Evolutionary conservation across 1,140 invertebrate species (phyloP).

Genomic region (Temnothorax nylanderi): DNA sequence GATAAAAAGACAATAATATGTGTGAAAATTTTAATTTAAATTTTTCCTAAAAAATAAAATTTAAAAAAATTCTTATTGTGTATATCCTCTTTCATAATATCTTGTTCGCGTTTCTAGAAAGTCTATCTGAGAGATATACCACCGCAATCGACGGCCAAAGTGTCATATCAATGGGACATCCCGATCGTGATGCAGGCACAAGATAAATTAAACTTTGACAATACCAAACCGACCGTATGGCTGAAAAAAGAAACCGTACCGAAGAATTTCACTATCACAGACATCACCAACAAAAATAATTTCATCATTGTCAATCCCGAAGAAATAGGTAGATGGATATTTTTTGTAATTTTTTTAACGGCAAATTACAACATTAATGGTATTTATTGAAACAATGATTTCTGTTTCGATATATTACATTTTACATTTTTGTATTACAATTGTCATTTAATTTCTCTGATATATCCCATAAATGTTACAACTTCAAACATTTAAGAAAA

Average conservation of each 20-base stretch:
- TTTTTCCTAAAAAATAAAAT: not conserved
- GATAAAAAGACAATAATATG: not conserved
- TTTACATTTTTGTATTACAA: not conserved
- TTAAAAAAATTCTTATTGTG: not conserved
- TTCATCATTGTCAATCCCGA: conserved; percentile 93
- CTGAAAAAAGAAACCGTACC: conserved; percentile 85
- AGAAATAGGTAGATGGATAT: conserved; percentile 88
- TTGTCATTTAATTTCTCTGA: not conserved
- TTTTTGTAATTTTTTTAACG: not conserved
- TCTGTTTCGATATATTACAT: not conserved
- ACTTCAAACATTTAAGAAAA: not conserved
- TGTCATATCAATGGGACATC: conserved; percentile 89
- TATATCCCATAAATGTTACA: not conserved
- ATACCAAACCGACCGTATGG: conserved; percentile 87
- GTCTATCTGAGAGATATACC: conserved; percentile 89
- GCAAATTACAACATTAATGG: not conserved
- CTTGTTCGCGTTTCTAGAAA: conserved; percentile 83
- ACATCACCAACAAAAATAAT: conserved; percentile 86
- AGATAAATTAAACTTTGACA: conserved; percentile 86
- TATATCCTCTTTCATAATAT: not conserved
- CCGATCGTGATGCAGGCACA: conserved; percentile 88
- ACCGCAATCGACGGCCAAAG: conserved; percentile 72
- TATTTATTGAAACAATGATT: not conserved
- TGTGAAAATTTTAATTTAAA: conserved; percentile 5
- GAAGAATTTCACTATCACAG: conserved; percentile 78